Percentiles rank a stretch among this genome's conserved stretches.
phyloP scores from a whole-genome alignment of 2,113 vertebrate species.

The Mus spicilegus region DNA sequence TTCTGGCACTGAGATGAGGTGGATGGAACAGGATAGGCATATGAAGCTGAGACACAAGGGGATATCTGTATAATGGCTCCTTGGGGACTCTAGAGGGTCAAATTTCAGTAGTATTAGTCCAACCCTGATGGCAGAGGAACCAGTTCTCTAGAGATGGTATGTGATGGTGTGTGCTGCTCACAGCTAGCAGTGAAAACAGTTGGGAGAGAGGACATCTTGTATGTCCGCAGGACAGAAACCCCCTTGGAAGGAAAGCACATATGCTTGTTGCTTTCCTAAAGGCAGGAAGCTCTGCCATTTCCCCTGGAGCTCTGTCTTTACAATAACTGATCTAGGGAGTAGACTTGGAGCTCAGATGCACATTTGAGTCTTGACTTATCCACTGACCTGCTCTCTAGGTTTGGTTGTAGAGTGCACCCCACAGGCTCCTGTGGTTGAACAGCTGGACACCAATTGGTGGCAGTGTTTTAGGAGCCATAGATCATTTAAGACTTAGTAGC shows the following conservation, averaged over 20 bases:
- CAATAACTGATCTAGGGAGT: background rate
- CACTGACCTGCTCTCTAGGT: background rate
- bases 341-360: background rate
- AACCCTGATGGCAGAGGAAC: rapidly evolving
- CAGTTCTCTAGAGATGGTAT: background rate
- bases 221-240: background rate
- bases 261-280: background rate
- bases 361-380: background rate
- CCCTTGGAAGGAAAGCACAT: background rate
- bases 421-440: background rate
- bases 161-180: background rate
- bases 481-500: background rate
- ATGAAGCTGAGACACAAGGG: background rate
- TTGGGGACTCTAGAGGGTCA: background rate
- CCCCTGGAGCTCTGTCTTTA: background rate
- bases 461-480: background rate
- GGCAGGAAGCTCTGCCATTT: background rate
- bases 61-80: no score
- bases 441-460: background rate
- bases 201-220: background rate
- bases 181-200: background rate
- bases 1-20: background rate
- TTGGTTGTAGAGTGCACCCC: background rate
- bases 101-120: no score
- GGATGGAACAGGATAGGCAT: background rate